Evolutionary conservation across 2,113 vertebrate genomes (phyloP).

Genomic region (Lophius piscatorius): DNA sequence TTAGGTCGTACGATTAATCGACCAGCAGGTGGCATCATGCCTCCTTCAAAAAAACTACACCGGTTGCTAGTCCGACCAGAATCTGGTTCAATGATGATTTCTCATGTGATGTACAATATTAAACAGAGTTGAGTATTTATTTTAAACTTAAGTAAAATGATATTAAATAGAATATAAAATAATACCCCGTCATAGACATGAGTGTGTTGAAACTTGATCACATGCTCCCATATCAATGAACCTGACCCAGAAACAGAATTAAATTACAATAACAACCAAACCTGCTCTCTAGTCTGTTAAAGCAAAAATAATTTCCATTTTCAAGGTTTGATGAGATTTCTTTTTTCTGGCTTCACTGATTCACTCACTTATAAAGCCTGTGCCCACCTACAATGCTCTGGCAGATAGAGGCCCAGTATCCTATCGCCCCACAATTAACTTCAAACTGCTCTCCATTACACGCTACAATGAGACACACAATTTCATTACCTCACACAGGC

Average conservation of each 20-base stretch:
- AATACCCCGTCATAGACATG: too few relatives aligned
- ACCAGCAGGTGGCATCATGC: conserved; percentile 72
- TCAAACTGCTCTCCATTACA: conserved; percentile 81
- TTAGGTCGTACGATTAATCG: conserved; percentile 8
- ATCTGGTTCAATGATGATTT: too few relatives aligned
- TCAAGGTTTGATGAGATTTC: conserved; percentile 55
- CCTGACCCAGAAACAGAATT: conserved; percentile 51
- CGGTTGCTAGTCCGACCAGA: not conserved
- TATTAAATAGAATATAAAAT: too few relatives aligned
- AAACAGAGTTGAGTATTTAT: too few relatives aligned
- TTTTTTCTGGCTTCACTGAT: conserved; percentile 63
- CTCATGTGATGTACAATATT: too few relatives aligned
- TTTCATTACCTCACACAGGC: conserved; percentile 75
- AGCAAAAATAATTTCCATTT: conserved; percentile 66
- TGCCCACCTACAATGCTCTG: conserved; percentile 42
- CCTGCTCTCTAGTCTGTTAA: conserved; percentile 48
- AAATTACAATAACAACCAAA: conserved; percentile 68
- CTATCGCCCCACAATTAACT: conserved; percentile 80
- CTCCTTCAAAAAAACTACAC: conserved; percentile 49
- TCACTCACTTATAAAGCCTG: conserved; percentile 59
- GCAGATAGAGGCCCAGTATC: conserved; percentile 68
- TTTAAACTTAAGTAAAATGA: too few relatives aligned
- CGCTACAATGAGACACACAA: conserved; percentile 74
- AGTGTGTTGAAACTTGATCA: conserved; percentile 12
- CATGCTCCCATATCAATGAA: conserved; percentile 21